These are phyloP conservation scores for Hucho hucho DNA, from an alignment of 2,113 vertebrate genomes.

Conservation along the genomic window DNA sequence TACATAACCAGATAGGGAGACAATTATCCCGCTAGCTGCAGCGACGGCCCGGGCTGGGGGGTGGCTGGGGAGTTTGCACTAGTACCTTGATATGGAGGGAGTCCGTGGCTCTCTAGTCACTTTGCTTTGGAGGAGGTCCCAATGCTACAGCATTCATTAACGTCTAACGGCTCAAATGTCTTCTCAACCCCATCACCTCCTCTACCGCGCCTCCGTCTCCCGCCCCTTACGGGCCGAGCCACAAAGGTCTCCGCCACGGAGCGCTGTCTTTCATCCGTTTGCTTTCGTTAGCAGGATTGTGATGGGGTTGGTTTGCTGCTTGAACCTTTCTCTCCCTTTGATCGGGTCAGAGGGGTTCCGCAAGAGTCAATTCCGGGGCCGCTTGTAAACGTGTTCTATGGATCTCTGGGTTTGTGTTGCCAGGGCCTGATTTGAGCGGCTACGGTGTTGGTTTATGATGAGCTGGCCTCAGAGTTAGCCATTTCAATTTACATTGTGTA, in stretches of 20 bases:
- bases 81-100: slow-evolving; percentile 83
- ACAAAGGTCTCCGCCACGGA: slow-evolving; percentile 44
- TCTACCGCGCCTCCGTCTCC: slow-evolving; percentile 48
- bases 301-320: slow-evolving; percentile 14
- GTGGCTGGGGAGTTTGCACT: slow-evolving; percentile 82
- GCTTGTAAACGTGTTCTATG: not conserved
- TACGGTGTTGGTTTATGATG: too few relatives aligned
- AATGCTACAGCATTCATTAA: slow-evolving; percentile 83
- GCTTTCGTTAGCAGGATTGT: slow-evolving; percentile 67
- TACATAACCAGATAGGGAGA: slow-evolving; percentile 85
- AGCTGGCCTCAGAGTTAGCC: not conserved
- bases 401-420: not conserved
- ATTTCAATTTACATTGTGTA: not conserved
- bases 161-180: slow-evolving; percentile 39
- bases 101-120: slow-evolving; percentile 84
- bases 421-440: not conserved
- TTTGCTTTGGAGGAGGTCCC: slow-evolving; percentile 64
- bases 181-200: too few relatives aligned
- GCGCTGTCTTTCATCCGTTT: slow-evolving; percentile 80
- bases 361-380: slow-evolving; percentile 35
- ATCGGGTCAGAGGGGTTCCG: slow-evolving; percentile 56
- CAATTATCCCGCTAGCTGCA: slow-evolving; percentile 69
- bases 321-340: slow-evolving; percentile 41
- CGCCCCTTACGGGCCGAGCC: slow-evolving; percentile 47
- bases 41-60: slow-evolving; percentile 75